Percentiles rank a stretch among this genome's conserved stretches.
These are phyloP conservation scores for Zaprionus camerounensis DNA, from an alignment of 1,140 invertebrate genomes.

Conservation along the genomic window DNA sequence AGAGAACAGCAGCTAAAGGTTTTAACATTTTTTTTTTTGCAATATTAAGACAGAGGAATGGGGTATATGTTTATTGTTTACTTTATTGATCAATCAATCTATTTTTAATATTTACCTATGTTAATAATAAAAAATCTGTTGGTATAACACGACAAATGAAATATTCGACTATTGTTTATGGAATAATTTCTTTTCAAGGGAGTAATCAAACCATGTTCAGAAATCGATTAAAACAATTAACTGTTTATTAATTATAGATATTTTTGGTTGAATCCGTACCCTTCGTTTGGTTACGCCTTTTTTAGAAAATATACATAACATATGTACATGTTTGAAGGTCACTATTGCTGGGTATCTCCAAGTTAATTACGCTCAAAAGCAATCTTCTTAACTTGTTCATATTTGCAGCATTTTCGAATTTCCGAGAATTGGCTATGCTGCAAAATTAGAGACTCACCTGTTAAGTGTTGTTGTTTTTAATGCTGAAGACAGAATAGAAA, in stretches of 20 bases:
- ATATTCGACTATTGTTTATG: no score
- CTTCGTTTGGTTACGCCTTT: background rate
- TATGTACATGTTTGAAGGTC: background rate
- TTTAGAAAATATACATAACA: background rate
- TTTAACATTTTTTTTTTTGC: slow-evolving; percentile 54
- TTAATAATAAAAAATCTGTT: no score
- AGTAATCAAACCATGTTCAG: no score
- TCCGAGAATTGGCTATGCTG: slow-evolving; percentile 69
- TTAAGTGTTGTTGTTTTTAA: slow-evolving; percentile 40
- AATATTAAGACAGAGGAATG: background rate
- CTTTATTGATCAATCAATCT: background rate
- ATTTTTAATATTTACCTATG: background rate
- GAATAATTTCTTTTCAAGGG: no score
- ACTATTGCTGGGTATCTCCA: background rate
- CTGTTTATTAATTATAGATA: no score
- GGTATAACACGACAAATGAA: no score
- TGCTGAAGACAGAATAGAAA: slow-evolving; percentile 36
- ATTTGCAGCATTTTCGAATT: slow-evolving; percentile 24
- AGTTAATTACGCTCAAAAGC: background rate
- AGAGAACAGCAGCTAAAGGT: slow-evolving; percentile 67
- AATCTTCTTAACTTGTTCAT: background rate
- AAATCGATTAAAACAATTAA: no score
- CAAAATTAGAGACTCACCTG: slow-evolving; percentile 76
- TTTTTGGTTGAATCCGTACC: no score
- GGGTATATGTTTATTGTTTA: background rate